Percentiles rank a stretch among this genome's conserved stretches.
phyloP scores from a whole-genome alignment of 2,888 invertebrate genomes.

The Orthosia gracilis region DNA sequence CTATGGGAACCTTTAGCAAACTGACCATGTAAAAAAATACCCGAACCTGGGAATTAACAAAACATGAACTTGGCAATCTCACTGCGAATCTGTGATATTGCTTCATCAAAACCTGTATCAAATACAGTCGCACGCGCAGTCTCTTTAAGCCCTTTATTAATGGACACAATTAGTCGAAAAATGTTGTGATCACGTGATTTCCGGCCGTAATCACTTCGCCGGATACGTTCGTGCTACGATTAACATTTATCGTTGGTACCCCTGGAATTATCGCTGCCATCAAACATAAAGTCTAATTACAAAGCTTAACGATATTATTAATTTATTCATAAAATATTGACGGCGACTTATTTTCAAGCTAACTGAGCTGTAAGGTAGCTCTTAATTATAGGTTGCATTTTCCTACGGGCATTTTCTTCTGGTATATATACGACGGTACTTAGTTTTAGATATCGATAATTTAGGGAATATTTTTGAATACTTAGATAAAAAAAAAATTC shows the following conservation, averaged over 20 bases:
- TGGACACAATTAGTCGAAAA: conserved; percentile 36
- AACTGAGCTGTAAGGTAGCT: conserved; percentile 26
- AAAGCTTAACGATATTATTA: conserved; percentile 54
- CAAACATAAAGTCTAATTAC: conserved; percentile 56
- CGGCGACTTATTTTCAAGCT: conserved; percentile 36
- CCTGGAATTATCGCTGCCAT: conserved; percentile 56
- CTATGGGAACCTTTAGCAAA: too few relatives aligned
- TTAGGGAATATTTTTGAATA: too few relatives aligned
- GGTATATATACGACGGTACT: background rate
- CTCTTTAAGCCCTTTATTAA: conserved; percentile 8
- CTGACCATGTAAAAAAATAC: too few relatives aligned
- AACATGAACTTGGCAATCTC: background rate
- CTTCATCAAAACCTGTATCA: conserved; percentile 7
- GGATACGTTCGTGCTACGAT: conserved; percentile 50
- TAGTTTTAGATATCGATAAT: background rate
- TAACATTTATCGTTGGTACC: conserved; percentile 44
- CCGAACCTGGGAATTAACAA: background rate
- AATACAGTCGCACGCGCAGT: conserved; percentile 22
- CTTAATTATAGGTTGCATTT: conserved; percentile 23
- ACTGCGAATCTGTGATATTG: background rate
- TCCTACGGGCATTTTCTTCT: conserved; percentile 4
- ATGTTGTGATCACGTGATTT: conserved; percentile 44
- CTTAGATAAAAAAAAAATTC: too few relatives aligned
- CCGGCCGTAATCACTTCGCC: conserved; percentile 48
- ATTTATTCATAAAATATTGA: conserved; percentile 59